Base-by-base conservation (phyloP, 2,113 vertebrate genomes). In the Murina feae region DNA sequence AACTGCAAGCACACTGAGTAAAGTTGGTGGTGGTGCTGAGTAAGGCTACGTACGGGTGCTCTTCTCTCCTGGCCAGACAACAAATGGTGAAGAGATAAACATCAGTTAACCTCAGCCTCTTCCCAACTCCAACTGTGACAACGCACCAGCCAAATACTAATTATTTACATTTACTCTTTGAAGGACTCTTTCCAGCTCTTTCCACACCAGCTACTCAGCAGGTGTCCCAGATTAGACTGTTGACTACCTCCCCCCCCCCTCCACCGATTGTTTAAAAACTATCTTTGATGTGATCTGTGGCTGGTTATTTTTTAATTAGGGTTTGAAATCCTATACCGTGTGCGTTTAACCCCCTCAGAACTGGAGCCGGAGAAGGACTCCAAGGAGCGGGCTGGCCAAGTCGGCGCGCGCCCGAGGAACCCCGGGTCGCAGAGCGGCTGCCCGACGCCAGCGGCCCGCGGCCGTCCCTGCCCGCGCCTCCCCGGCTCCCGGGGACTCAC, bases 401-500 rank as follows among this genome's bases (percentile, higher is more conserved):
- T 5, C 9, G n/a, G 72, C 30, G n/a, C 49, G 74, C 42, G 9
- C 49, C 20, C 4, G 18, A 30, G 42, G 37, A 44, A 17, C 16
- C 3, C 60, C 18, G 32, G 18, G 53, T 3, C 5, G 30, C 49
- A 2, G 9, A 20, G 44, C n/a, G 47, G 71, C 81, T 28, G 63
- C 25, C 21, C 66, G 6, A 55, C 35, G 3, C 49, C 32, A 11
- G 37, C 25, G 25, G 37, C 71, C 68, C 42, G 32, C 20, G 63
- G n/a, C 7, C 78, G 35, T 20, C 39, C 78, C 58, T 35, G 8
- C 84, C 63, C 25, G 75, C 49, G 68, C n/a, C 60, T 13, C 44
- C 28, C 11, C 51, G 0, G 69, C 79, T 35, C 65, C 95, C 83
- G 96, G 90, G 90, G 66, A 99, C 99, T 99, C 98, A 99, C 99